Evolutionary conservation across 2,113 vertebrate genomes (phyloP).

Genomic region (Calypte anna): DNA sequence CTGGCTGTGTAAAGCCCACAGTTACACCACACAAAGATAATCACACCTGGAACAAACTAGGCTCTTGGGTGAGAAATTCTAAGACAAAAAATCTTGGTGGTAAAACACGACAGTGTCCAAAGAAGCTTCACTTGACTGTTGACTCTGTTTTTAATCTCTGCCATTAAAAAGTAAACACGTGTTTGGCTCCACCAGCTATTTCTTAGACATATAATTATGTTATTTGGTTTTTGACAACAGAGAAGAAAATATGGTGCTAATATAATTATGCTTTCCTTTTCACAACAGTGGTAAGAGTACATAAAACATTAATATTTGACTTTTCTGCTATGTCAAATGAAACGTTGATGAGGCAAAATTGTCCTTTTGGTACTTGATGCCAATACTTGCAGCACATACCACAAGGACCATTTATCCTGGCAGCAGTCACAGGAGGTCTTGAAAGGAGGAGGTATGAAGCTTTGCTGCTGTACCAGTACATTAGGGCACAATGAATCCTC

Average conservation of each 20-base stretch:
- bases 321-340: neutral
- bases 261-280: neutral
- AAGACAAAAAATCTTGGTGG: neutral
- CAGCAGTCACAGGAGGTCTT: neutral
- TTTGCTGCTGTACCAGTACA: neutral
- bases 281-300: neutral
- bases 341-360: neutral
- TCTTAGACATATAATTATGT: neutral
- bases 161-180: neutral
- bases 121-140: rapidly evolving
- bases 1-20: neutral
- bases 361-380: neutral
- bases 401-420: neutral
- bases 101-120: neutral
- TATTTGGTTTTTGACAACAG: neutral
- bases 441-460: neutral
- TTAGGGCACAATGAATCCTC: no score
- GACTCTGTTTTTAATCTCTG: neutral
- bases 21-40: neutral
- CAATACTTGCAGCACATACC: neutral
- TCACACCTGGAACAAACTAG: neutral
- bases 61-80: neutral
- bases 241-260: neutral
- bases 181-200: neutral
- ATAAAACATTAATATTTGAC: neutral